Percentiles rank a stretch among this genome's conserved stretches.
Conservation (phyloP, 2,888 invertebrate genomes). For the Acronicta leporina region DNA sequence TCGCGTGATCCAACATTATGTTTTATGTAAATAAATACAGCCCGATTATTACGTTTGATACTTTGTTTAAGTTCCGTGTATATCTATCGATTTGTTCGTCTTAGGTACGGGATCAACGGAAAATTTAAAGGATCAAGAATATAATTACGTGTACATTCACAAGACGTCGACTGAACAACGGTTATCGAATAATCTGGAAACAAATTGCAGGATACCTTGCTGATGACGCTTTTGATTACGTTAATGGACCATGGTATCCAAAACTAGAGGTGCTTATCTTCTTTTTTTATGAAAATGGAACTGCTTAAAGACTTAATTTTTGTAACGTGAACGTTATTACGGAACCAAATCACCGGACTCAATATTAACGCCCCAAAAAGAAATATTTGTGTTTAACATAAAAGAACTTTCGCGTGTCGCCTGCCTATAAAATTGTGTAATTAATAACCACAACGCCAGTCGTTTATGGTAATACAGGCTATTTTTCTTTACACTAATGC, state of each 20-base stretch:
- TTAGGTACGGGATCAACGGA: conserved; percentile 49
- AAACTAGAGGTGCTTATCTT: no score
- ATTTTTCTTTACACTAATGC: conserved; percentile 85
- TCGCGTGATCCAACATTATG: conserved; percentile 30
- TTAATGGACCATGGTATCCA: no score
- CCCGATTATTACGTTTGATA: conserved; percentile 26
- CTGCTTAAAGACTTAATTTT: conserved; percentile 57
- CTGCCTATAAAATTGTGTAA: conserved; percentile 80
- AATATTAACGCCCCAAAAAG: conserved; percentile 62
- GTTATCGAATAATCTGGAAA: conserved; percentile 19
- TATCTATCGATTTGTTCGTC: conserved; percentile 33
- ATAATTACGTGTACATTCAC: conserved; percentile 51
- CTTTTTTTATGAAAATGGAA: conserved; percentile 27
- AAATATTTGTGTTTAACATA: conserved; percentile 71
- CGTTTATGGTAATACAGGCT: conserved; percentile 81
- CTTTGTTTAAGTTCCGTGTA: conserved; percentile 35
- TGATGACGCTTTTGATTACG: neutral
- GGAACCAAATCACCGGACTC: conserved; percentile 56
- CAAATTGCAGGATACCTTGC: conserved; percentile 11
- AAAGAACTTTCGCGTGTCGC: conserved; percentile 75
- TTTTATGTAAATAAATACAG: conserved; percentile 37
- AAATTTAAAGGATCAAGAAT: conserved; percentile 56
- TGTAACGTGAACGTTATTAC: conserved; percentile 51
- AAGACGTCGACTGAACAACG: conserved; percentile 16
- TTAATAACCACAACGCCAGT: conserved; percentile 83